Evolutionary conservation across 2,797 vertebrate genomes (phyloP), one percentile per base, ranked within the genome.

Genomic region (Lagorchestes hirsutus): DNA sequence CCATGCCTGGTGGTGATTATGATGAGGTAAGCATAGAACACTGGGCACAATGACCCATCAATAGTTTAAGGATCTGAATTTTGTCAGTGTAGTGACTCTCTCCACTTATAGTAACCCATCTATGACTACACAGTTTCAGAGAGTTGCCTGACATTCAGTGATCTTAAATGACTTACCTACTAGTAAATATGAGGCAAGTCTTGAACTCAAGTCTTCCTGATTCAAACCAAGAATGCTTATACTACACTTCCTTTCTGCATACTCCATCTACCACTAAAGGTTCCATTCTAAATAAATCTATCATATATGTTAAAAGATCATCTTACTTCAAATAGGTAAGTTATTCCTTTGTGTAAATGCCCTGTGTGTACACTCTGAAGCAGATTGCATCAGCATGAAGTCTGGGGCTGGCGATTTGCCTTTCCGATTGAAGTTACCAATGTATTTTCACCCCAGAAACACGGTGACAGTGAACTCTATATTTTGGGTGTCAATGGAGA

Each of bases 401-500:
- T 74, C 24, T 28, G 34, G 82, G 40, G 46, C 34, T 34, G 27
- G 50, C 28, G 16, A 8, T 13, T 9, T 74, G 40, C 18, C n/a
- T 92, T 82, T 57, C 18, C 9, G 59, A 54, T 34, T 50, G 58
- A 90, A 92, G 91, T 95, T 34, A 55, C 74, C 74, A 90, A 90
- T 31, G 40, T 27, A n/a, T 12, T 0, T 87, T n/a, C 92, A 29
- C 4, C 96, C 94, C 94, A 54, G 40, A 95, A 95, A 55, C 18
- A 0, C 28, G n/a, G 90, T 95, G 95, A 97, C 93, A 94, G 92
- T 95, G 57, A 22, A 57, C 94, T 93, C 1, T 90, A 24, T 93
- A 93, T 97, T 96, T 96, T 92, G 93, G 97, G 57, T 97, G 96
- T 98, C 96, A 87, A 54, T 59, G 74, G 92, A 93, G 91, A 97